These are phyloP conservation scores for Martes martes DNA, from an alignment of 2,113 vertebrate genomes.

Conservation along the genomic window DNA sequence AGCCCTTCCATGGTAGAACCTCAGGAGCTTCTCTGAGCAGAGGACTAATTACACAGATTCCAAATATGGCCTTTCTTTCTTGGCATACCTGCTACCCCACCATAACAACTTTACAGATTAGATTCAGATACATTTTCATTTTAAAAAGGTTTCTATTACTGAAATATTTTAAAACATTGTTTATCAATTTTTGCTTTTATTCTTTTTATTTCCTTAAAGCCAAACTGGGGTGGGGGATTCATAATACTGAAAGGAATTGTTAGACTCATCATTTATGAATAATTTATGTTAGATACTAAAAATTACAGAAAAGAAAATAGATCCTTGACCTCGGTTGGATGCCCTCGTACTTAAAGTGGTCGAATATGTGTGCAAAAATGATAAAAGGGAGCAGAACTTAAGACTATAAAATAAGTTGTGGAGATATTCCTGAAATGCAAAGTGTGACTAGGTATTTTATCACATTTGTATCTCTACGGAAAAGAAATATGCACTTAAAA, in stretches of 20 bases:
- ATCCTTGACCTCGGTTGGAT: background rate
- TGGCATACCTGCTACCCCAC: background rate
- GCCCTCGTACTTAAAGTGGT: background rate
- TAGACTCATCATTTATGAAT: background rate
- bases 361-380: background rate
- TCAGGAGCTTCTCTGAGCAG: background rate
- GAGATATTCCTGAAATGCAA: background rate
- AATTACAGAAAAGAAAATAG: background rate
- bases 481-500: background rate
- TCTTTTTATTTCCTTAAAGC: background rate
- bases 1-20: background rate
- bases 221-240: background rate
- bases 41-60: background rate
- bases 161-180: background rate
- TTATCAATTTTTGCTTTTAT: background rate
- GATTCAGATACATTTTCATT: background rate
- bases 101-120: background rate
- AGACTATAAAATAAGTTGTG: background rate
- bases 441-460: background rate
- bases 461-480: background rate
- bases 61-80: background rate
- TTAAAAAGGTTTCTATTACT: background rate
- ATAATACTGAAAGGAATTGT: background rate
- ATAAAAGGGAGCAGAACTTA: background rate
- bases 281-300: background rate